A percentile compares a stretch with the other conserved stretches of the same genome.
Evolutionary conservation across 2,113 vertebrate genomes (phyloP).

Genomic region (Butastur rufipennis): DNA sequence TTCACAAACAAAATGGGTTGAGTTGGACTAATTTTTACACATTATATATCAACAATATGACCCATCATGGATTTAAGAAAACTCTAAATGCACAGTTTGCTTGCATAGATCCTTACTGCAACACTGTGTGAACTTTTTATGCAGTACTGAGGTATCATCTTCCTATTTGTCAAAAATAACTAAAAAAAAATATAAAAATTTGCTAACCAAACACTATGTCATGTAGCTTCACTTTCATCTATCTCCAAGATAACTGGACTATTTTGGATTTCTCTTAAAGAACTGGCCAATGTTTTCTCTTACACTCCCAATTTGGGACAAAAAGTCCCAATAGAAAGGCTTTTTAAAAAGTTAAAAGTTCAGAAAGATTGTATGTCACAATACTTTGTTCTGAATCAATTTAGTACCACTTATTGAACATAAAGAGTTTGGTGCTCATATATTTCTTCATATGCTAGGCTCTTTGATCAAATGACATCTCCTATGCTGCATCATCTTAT

Average conservation of each 20-base stretch:
- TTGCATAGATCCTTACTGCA: not conserved
- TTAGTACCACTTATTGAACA: not conserved
- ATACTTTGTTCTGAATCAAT: not conserved
- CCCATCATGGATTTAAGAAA: not conserved
- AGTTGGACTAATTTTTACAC: not conserved
- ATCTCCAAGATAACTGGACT: not conserved
- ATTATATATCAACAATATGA: too few species aligned
- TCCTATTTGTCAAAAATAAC: not conserved
- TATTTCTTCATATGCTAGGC: not conserved
- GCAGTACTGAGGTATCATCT: not conserved
- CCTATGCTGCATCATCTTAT: not conserved
- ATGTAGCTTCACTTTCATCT: not conserved
- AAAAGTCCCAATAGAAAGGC: not conserved
- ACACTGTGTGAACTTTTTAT: not conserved
- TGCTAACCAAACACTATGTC: not conserved
- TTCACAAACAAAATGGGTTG: not conserved
- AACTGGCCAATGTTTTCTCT: not conserved
- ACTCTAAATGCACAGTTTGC: not conserved
- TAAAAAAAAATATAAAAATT: not conserved
- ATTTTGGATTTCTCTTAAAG: not conserved
- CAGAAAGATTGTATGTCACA: not conserved
- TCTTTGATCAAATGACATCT: not conserved
- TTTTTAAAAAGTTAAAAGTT: not conserved
- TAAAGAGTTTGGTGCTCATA: not conserved
- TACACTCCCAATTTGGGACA: not conserved